Base-by-base conservation (phyloP, 2,797 vertebrate genomes). In the Leucoraja ocellata region DNA sequence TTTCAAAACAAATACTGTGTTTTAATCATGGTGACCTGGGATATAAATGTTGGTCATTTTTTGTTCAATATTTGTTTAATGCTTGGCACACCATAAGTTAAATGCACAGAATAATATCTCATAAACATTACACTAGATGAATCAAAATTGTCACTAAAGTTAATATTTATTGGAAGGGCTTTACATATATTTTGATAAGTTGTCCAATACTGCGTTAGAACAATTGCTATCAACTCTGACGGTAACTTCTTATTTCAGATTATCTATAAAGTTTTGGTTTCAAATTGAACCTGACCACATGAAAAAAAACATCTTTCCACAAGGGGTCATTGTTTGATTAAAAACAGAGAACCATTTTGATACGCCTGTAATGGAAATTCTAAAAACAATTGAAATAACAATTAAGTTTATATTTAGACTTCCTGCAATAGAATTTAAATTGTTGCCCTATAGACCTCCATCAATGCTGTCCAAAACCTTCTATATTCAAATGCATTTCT, bases 271-370 rank as follows among this genome's bases (percentile, higher is more conserved):
- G 14, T 25, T 68, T 68, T 4, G 46, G 32, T 68, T 23, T 88
- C 63, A 88, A 88, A 36, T 88, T 68, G 36, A 88, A 36, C n/a
- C 63, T 3, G 1, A 21, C 81, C 25, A 65, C 21, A 18, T 88
- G 84, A 36, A 68, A 36, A 18, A 68, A 68, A 36, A 23, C 21
- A 36, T 88, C 32, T 88, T 88, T 88, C 84, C 84, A 88, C 63
- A 68, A 88, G 84, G 84, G 61, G 84, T 68, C 84, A 36, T 32
- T 68, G 28, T 88, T 68, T 68, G 84, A 88, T 65, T 68, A 88
- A 36, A 7, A 36, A 88, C 58, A 88, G 63, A 88, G 61, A 88
- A 36, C 13, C 6, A 63, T 63, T 58, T 32, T 83, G 46, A 54
- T 54, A 83, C 23, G 2, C 36, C 1, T 78, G 54, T 32, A 16